These are phyloP conservation scores for Protobothrops mucrosquamatus DNA, from an alignment of 2,113 vertebrate genomes.

Conservation along the genomic window DNA sequence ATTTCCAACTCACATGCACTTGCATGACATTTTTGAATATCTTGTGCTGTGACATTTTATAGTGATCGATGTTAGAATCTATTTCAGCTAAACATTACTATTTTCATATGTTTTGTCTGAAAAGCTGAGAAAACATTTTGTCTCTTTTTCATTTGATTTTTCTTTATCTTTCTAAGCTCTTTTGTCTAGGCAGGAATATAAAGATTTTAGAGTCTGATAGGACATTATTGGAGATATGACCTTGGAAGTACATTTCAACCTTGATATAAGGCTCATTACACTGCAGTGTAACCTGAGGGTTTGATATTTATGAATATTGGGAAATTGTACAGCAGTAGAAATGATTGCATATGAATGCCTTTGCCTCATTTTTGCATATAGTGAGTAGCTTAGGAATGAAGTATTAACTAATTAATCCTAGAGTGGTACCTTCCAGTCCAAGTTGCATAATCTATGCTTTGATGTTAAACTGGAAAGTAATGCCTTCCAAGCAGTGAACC, in stretches of 20 bases:
- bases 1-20: neutral
- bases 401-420: constrained; percentile 6
- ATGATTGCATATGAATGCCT: constrained; percentile 33
- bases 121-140: neutral
- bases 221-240: constrained; percentile 55
- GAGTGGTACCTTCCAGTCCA: constrained; percentile 17
- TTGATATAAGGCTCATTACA: constrained; percentile 31
- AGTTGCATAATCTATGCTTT: constrained; percentile 38
- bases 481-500: constrained; percentile 24
- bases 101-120: neutral
- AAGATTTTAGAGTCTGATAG: constrained; percentile 50
- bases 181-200: constrained; percentile 3
- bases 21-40: neutral
- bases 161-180: neutral
- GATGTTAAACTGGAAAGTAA: constrained; percentile 33
- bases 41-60: constrained; percentile 12
- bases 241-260: constrained; percentile 53
- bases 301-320: constrained; percentile 34
- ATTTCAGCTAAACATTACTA: neutral
- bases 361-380: neutral
- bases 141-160: neutral
- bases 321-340: constrained; percentile 19
- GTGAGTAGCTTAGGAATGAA: constrained; percentile 19
- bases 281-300: constrained; percentile 57
- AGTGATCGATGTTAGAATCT: neutral